Percentiles rank a stretch among this genome's conserved stretches.
These are phyloP conservation scores for Orchestia grillus DNA, from an alignment of 1,140 invertebrate species.

Conservation along the genomic window DNA sequence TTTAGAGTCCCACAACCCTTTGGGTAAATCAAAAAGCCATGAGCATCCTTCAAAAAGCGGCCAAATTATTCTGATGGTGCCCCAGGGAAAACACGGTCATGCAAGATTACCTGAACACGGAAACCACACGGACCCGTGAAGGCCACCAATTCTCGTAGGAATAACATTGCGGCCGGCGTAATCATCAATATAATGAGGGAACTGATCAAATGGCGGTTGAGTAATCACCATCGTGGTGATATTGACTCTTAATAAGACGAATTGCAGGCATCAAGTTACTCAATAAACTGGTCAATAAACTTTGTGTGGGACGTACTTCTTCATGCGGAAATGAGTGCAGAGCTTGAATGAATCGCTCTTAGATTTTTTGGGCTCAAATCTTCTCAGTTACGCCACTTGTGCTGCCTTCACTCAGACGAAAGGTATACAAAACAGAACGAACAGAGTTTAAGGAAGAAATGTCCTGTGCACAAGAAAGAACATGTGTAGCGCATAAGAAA, in stretches of 20 bases:
- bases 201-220: neutral
- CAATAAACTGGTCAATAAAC: neutral
- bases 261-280: neutral
- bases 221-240: neutral
- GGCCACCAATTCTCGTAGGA: neutral
- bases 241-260: neutral
- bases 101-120: neutral
- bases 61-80: slow-evolving; percentile 30
- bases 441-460: no score
- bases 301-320: neutral
- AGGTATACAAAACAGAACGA: no score
- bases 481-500: no score
- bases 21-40: slow-evolving; percentile 35
- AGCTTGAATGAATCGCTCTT: neutral
- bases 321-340: neutral
- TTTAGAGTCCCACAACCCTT: slow-evolving; percentile 18
- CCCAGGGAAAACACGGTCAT: slow-evolving; percentile 28
- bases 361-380: neutral
- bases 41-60: slow-evolving; percentile 41
- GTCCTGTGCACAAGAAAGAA: no score
- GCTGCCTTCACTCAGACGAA: no score
- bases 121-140: neutral
- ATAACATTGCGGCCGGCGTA: neutral
- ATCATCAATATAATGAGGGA: neutral
- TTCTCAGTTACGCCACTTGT: no score